Base-by-base conservation (phyloP, 2,113 vertebrate genomes). In the Pelecanus crispus region DNA sequence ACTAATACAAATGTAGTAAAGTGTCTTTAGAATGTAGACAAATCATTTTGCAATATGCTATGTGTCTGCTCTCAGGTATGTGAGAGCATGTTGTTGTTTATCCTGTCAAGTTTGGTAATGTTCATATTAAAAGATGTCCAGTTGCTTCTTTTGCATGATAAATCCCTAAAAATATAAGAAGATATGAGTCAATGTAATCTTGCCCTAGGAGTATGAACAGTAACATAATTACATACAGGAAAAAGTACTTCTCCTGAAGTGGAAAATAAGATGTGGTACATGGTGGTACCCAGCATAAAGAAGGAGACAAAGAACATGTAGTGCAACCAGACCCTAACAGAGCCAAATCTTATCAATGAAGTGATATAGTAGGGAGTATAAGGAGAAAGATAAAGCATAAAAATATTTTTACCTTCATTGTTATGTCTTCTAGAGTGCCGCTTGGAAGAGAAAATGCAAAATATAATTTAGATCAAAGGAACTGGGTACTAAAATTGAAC, bases 1-100 rank as follows among this genome's bases (percentile, higher is more conserved):
- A 96, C 90, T 66, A 90, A 93, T 95, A 82, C 79, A 95, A 96
- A 96, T 94, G 79, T 55, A 73, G 82, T 36, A 73, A 91, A 85
- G 17, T 90, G 59, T 81, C 84, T 77, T 95, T 67, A 86, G 82
- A 96, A 96, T 78, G 58, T 63, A 94, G 93, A 96, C 86, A 95
- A 94, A 96, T 97, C 3, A 44, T 86, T 74, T 88, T 83, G 75
- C 88, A 96, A 86, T 95, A 88, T 81, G 67, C 81, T 83, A 12
- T 49, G 7, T 93, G 81, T 93, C 79, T 88, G 49, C 58, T 84
- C 18, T 90, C 63, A 86, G 79, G 36, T 92, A 62, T 70, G 55
- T 67, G 71, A 92, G 50, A 78, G 13, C 44, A 36, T 17, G 63
- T 47, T 90, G 50, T 42, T 89, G 92, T 92, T 97, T 96, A 88